Percentiles rank a stretch among this genome's conserved stretches.
Conservation (phyloP, 2,888 invertebrate genomes). For the Scaeva pyrastri region DNA sequence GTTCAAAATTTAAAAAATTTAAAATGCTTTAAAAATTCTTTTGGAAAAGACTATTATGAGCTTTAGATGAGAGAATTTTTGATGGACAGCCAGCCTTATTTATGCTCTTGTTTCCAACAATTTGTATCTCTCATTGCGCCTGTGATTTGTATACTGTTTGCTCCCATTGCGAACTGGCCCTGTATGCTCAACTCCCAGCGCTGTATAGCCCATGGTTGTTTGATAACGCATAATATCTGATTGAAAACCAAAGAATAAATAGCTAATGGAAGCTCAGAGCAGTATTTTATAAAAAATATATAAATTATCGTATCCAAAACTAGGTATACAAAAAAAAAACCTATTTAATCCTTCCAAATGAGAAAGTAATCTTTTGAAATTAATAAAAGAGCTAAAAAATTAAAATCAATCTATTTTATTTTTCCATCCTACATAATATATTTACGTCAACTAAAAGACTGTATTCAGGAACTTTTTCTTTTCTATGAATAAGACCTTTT, state of each 20-base stretch:
- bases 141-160: background rate
- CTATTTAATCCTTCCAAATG: conserved; percentile 23
- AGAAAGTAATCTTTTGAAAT: background rate
- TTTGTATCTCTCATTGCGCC: too few relatives aligned
- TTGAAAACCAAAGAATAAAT: background rate
- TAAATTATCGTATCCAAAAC: background rate
- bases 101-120: too few relatives aligned
- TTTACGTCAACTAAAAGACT: too few relatives aligned
- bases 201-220: background rate
- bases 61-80: too few relatives aligned
- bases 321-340: background rate
- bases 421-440: too few relatives aligned
- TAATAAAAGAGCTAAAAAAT: background rate
- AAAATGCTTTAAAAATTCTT: too few relatives aligned
- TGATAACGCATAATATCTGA: background rate
- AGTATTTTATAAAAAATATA: background rate
- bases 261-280: background rate
- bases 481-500: too few relatives aligned
- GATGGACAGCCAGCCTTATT: too few relatives aligned
- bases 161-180: background rate
- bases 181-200: background rate
- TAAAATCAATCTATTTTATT: background rate
- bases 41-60: too few relatives aligned
- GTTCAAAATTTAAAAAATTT: too few relatives aligned
- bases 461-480: too few relatives aligned